Evolutionary conservation across 2,888 invertebrate species (phyloP).

Genomic region (Prenolepis imparis): DNA sequence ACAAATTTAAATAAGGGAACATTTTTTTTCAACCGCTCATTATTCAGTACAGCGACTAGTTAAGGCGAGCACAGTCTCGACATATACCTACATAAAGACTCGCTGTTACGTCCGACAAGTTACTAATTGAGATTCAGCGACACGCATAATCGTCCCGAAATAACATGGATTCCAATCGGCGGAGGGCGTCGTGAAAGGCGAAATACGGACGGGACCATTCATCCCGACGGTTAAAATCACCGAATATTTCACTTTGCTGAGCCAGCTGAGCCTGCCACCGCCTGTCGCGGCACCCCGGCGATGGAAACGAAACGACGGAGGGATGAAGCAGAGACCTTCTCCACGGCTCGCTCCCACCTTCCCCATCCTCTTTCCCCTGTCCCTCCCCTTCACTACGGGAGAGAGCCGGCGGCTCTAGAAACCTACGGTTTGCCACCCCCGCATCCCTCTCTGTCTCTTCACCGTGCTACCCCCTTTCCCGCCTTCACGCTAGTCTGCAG

Average conservation of each 20-base stretch:
- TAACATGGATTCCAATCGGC: slow-evolving; percentile 85
- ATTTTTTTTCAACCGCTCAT: neutral
- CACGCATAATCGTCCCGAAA: slow-evolving; percentile 83
- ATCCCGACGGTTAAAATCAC: slow-evolving; percentile 83
- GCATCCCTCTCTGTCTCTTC: slow-evolving; percentile 51
- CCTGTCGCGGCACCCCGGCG: slow-evolving; percentile 74
- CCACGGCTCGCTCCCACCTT: slow-evolving; percentile 64
- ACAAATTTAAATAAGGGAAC: neutral
- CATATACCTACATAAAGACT: slow-evolving; percentile 53
- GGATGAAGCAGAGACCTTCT: slow-evolving; percentile 69
- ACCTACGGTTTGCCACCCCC: slow-evolving; percentile 47
- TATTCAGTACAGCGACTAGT: slow-evolving; percentile 35
- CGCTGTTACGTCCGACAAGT: slow-evolving; percentile 72
- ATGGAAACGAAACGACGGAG: slow-evolving; percentile 72
- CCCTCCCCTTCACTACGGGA: slow-evolving; percentile 19
- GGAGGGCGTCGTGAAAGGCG: slow-evolving; percentile 68
- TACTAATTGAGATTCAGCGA: slow-evolving; percentile 85
- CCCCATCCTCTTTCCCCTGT: slow-evolving; percentile 44
- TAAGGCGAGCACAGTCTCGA: slow-evolving; percentile 40
- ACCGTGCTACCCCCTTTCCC: slow-evolving; percentile 67
- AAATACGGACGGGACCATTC: slow-evolving; percentile 81
- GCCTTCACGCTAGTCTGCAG: slow-evolving; percentile 80
- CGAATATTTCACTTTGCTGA: slow-evolving; percentile 84
- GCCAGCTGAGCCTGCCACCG: slow-evolving; percentile 78
- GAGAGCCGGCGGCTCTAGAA: slow-evolving; percentile 18